A percentile compares a stretch with the other conserved stretches of the same genome.
Evolutionary conservation across 1,140 invertebrate species (phyloP).

Genomic region (Chymomyza costata): DNA sequence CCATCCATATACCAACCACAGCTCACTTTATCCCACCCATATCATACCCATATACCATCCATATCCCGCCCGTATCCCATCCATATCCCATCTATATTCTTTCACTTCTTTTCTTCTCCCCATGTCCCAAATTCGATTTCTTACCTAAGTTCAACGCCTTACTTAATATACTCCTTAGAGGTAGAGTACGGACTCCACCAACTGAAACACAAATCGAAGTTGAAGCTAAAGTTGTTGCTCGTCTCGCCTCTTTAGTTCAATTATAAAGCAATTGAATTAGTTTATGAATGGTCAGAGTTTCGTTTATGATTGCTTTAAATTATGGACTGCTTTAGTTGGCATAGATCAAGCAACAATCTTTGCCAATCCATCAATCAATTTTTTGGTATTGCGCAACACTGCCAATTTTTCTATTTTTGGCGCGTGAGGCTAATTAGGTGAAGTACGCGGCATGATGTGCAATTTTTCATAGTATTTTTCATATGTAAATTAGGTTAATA

Average conservation of each 20-base stretch:
- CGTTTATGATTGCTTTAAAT: not conserved
- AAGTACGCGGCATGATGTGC: constrained; percentile 51
- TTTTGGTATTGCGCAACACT: constrained; percentile 55
- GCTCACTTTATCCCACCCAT: no score
- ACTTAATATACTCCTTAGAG: no score
- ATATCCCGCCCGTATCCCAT: no score
- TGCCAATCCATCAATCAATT: constrained; percentile 60
- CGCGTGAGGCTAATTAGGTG: constrained; percentile 53
- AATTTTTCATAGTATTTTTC: constrained; percentile 31
- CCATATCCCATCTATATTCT: no score
- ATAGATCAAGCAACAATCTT: constrained; percentile 12
- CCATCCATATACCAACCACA: no score
- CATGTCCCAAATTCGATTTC: no score
- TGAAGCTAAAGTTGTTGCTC: constrained; percentile 9
- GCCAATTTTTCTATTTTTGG: constrained; percentile 45
- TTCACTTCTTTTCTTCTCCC: no score
- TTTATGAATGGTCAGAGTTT: constrained; percentile 19
- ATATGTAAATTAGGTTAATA: constrained; percentile 60
- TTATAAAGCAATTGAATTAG: constrained; percentile 72
- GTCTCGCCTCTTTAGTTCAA: constrained; percentile 65
- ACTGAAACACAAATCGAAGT: constrained; percentile 25
- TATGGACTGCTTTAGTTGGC: constrained; percentile 13
- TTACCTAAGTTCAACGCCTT: no score
- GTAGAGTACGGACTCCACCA: no score
- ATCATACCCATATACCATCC: no score